phyloP scores from a whole-genome alignment of 1,140 invertebrate species.

The Drosophila baimaii region DNA sequence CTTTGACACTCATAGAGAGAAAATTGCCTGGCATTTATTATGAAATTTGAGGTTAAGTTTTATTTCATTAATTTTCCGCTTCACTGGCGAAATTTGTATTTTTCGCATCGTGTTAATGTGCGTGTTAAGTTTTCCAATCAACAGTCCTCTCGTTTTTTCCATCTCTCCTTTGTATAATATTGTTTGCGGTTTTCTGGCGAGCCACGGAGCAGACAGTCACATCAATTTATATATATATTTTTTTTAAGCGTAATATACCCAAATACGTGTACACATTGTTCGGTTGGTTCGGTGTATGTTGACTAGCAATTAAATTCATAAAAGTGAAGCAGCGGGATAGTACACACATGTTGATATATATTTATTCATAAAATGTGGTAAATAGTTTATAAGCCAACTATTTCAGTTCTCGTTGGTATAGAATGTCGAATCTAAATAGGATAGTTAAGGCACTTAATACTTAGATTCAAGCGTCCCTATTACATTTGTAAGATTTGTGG shows the following conservation, averaged over 20 bases:
- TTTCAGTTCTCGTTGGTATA: no score
- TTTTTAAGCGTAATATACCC: constrained; percentile 25
- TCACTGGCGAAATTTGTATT: constrained; percentile 36
- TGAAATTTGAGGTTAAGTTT: constrained; percentile 64
- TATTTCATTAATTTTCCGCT: constrained; percentile 71
- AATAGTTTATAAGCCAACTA: background rate
- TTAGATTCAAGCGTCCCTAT: no score
- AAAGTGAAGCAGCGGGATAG: constrained; percentile 1
- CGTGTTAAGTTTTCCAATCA: constrained; percentile 56
- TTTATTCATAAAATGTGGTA: constrained; percentile 5
- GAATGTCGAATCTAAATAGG: no score
- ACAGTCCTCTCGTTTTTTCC: constrained; percentile 30
- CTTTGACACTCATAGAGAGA: constrained; percentile 24
- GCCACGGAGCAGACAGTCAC: constrained; percentile 39
- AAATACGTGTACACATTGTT: background rate
- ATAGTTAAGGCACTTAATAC: no score
- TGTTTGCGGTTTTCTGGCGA: constrained; percentile 39
- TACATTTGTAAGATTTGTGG: no score
- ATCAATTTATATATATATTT: constrained; percentile 20
- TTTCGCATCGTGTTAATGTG: constrained; percentile 36
- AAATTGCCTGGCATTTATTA: constrained; percentile 61
- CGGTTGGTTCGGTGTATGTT: background rate
- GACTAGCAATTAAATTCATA: constrained; percentile 18
- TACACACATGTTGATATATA: background rate
- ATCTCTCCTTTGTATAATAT: constrained; percentile 1